Base-by-base conservation (phyloP, 2,888 invertebrate genomes). In the Dinocampus coccinellae region DNA sequence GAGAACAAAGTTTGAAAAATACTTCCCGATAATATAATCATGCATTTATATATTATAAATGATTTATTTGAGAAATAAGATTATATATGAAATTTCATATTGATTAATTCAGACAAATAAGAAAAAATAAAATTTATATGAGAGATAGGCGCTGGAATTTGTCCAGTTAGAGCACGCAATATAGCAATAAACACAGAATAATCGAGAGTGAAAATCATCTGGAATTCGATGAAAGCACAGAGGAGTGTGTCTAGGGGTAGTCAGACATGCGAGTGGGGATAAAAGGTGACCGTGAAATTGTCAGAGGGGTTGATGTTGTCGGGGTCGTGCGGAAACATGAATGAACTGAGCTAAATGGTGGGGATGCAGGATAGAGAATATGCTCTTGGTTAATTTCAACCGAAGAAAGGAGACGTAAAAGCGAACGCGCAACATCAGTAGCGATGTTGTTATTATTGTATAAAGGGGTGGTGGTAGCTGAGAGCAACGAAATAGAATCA, bases 241-340 rank as follows among this genome's bases (percentile, higher is more conserved):
- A 58, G 52, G 33, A 52, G 55, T 65, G 62, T 1, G 26, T 13
- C 3, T 2, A 24, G 26, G 55, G 24, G 22, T 24, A 58, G 61
- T 60, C 60, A 69, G 75, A 39, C 67, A 67, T 63, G 69, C n/a
- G 57, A 39, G 72, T 57, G 58, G 55, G 72, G 70, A 61, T 69
- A 62, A 73, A 73, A 72, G 68, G 75, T 58, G 57, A 75, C 70
- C 71, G 75, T 62, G 72, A 70, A 70, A 72, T 64, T 68, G 60
- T 42, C 26, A 36, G 39, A 13, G 34, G 24, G 60, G 73, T 65
- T 70, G 68, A 66, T 70, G 65, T 20, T 72, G 62, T 57, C 65
- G 72, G 72, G 77, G 77, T 69, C 69, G 75, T 75, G 75, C 29
- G 78, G 82, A 76, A 82, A 78, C 80, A 85, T 87, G 86, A 87